These are phyloP conservation scores for Agrilus cyanescens DNA, from an alignment of 2,888 invertebrate genomes.

Conservation along the genomic window DNA sequence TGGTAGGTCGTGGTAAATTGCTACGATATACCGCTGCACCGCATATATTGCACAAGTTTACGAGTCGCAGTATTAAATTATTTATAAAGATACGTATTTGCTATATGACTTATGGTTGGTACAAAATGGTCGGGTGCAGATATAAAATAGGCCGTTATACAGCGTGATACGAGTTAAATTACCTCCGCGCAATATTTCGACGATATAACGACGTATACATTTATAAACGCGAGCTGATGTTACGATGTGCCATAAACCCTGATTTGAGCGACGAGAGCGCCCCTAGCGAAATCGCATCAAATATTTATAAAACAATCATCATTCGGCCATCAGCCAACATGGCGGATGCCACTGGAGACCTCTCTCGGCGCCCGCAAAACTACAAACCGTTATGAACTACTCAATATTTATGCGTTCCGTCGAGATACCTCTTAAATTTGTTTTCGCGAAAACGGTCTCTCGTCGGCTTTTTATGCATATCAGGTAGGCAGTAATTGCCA, in stretches of 20 bases:
- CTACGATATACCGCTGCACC: too few relatives aligned
- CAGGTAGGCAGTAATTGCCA: too few relatives aligned
- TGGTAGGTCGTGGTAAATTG: too few relatives aligned
- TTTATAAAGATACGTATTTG: too few relatives aligned
- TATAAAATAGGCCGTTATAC: slow-evolving; percentile 27
- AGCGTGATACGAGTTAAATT: slow-evolving; percentile 30
- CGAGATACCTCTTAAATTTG: slow-evolving; percentile 39
- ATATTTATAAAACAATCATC: slow-evolving; percentile 41
- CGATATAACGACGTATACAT: slow-evolving; percentile 33
- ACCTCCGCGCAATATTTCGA: slow-evolving; percentile 24
- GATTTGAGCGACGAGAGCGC: slow-evolving; percentile 34
- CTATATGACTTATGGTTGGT: too few relatives aligned
- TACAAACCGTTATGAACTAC: slow-evolving; percentile 38
- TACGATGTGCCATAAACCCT: slow-evolving; percentile 39
- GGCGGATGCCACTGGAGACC: slow-evolving; percentile 33
- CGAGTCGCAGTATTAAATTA: too few relatives aligned
- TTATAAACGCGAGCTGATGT: slow-evolving; percentile 36
- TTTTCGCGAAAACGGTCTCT: slow-evolving; percentile 21
- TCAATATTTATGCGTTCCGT: slow-evolving; percentile 40
- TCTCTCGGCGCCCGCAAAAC: slow-evolving; percentile 24
- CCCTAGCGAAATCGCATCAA: slow-evolving; percentile 29
- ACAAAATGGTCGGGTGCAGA: slow-evolving; percentile 9
- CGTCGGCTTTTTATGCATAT: too few relatives aligned
- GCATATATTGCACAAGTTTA: too few relatives aligned
- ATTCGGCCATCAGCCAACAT: slow-evolving; percentile 39